Base-by-base conservation (phyloP, 1,140 invertebrate species). In the Solenopsis fugax region DNA sequence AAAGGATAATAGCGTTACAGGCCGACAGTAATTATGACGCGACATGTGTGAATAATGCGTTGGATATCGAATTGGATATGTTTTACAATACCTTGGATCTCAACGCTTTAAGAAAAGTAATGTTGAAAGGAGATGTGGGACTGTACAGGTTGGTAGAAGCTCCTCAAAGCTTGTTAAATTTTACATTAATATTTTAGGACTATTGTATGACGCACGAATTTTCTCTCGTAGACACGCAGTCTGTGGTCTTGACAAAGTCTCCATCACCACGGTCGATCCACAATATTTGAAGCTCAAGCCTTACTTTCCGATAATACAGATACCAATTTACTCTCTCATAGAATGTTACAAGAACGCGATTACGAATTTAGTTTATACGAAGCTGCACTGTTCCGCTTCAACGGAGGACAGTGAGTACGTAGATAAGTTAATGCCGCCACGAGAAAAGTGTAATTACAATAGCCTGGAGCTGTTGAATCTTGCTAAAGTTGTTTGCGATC, bases 101-200 rank as follows among this genome's bases (percentile, higher is more conserved):
- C 7, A 89, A 93, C 72, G 93, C 93, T 71, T 91, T 93, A 45
- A 91, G 92, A 60, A 94, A 94, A 89, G 87, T 94, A 1, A 86
- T 89, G 24, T 77, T 91, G 67, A 90, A 91, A 71, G 87, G 86
- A 62, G 67, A 93, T 81, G 65, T 72, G 87, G 58, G 88, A 65
- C 0, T 88, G 67, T 72, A 90, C 56, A 90, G 87, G 91, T 88
- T 24, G 88, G 54, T 71, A 71, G 2, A 37, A 69, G 6, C 13
- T 81, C 16, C 5, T 34, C 29, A 29, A 29, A 29, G 29, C 29
- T 37, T 13, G 10, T 56, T 29, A 52, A 48, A 60, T 78, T 58
- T 65, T 54, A 1, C 1, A 0, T 48, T 58, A 7, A 2, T 24
- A 41, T 62, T 50, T 48, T 37, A 24, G 12, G 13, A 21, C 21